Evolutionary conservation across 2,113 vertebrate genomes (phyloP).

Genomic region (Alosa alosa): DNA sequence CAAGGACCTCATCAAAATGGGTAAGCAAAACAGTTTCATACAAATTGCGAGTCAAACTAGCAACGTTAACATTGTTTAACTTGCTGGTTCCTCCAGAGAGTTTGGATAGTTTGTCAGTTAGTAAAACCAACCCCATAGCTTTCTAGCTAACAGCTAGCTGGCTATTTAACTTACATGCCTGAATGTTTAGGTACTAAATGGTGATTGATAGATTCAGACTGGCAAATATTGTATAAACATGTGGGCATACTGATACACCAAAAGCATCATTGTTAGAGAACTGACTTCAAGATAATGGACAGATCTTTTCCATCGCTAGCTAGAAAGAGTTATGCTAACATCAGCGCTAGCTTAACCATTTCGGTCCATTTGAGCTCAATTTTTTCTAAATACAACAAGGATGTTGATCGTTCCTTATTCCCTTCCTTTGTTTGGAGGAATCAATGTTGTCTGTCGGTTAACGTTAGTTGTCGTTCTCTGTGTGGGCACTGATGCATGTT

Average conservation of each 20-base stretch:
- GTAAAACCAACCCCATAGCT: too few species aligned
- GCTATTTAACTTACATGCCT: neutral
- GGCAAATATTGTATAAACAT: neutral
- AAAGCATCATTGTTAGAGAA: neutral
- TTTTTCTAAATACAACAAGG: neutral
- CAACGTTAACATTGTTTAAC: neutral
- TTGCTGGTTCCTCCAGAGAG: neutral
- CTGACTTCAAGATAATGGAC: neutral
- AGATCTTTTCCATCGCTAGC: neutral
- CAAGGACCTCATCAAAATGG: constrained; percentile 31
- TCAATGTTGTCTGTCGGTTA: neutral
- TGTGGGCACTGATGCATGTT: neutral
- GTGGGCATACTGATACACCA: neutral
- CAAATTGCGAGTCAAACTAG: neutral
- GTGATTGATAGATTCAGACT: neutral
- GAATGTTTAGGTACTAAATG: neutral
- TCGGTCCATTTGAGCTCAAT: neutral
- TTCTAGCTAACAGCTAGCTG: neutral
- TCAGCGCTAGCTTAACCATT: neutral
- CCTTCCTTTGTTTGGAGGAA: neutral
- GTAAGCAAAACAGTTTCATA: constrained; percentile 7
- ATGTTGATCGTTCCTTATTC: neutral
- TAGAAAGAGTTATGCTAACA: neutral
- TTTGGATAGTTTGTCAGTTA: neutral
- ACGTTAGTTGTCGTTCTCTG: neutral